Evolutionary conservation across 2,888 invertebrate species (phyloP).

Genomic region (Microdon myrmicae): DNA sequence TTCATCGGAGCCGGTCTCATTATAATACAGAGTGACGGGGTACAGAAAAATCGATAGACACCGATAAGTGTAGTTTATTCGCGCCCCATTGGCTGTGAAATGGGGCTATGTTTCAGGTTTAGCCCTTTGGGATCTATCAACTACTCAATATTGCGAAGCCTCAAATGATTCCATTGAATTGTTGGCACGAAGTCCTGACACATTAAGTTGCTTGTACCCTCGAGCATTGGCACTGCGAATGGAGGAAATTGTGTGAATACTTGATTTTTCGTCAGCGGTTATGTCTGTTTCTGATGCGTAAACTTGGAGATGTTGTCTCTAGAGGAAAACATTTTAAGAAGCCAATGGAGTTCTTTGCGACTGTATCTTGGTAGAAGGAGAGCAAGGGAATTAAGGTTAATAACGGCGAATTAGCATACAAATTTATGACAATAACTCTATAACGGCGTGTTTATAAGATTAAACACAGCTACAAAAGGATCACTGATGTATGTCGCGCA

Average conservation of each 20-base stretch:
- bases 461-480: too few relatives aligned
- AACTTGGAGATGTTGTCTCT: too few relatives aligned
- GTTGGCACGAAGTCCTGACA: constrained; percentile 5
- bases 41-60: constrained; percentile 34
- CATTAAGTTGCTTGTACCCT: constrained; percentile 21
- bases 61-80: too few relatives aligned
- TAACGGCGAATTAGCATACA: constrained; percentile 8
- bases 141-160: too few relatives aligned
- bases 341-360: neutral
- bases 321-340: constrained; percentile 1
- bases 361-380: constrained; percentile 13
- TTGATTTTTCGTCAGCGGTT: too few relatives aligned
- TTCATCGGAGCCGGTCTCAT: constrained; percentile 32
- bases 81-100: constrained; percentile 17
- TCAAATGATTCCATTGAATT: too few relatives aligned
- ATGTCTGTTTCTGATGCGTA: too few relatives aligned
- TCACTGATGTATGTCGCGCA: too few relatives aligned
- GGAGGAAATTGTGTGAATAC: constrained; percentile 21
- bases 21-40: constrained; percentile 41
- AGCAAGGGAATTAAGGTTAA: constrained; percentile 9
- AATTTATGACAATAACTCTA: constrained; percentile 13
- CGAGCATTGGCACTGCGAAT: constrained; percentile 22
- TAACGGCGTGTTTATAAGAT: constrained; percentile 17
- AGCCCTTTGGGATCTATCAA: too few relatives aligned
- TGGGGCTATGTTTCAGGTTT: constrained; percentile 21